These are phyloP conservation scores for Gadus chalcogrammus DNA, from an alignment of 2,113 vertebrate species.

Conservation along the genomic window DNA sequence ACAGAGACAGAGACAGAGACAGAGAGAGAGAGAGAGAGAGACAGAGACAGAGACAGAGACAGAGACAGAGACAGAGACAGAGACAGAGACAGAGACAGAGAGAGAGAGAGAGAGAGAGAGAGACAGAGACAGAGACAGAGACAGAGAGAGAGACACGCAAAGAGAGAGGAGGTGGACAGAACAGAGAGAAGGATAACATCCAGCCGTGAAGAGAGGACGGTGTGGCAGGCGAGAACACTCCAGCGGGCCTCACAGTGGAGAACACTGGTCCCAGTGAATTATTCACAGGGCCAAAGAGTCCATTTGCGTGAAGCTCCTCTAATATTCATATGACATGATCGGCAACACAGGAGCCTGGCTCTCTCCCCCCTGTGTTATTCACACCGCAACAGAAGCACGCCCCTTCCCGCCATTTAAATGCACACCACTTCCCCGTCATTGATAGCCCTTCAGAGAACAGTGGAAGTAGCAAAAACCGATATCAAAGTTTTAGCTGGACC, in stretches of 20 bases:
- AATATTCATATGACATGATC: constrained; percentile 70
- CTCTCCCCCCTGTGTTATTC: constrained; percentile 55
- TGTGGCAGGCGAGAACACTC: constrained; percentile 37
- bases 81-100: constrained; percentile 9
- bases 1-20: not conserved
- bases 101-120: not conserved
- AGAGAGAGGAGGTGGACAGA: not conserved
- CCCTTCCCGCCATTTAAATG: too few relatives aligned
- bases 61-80: too few relatives aligned
- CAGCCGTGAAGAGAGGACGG: not conserved
- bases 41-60: too few relatives aligned
- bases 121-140: too few relatives aligned
- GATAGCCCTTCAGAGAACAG: too few relatives aligned
- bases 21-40: too few relatives aligned
- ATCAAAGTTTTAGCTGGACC: too few relatives aligned
- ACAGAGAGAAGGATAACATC: constrained; percentile 21
- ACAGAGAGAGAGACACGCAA: too few relatives aligned
- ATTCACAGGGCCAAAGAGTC: constrained; percentile 59
- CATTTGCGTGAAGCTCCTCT: constrained; percentile 55
- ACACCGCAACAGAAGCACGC: constrained; percentile 34
- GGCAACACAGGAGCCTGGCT: constrained; percentile 54
- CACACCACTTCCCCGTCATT: too few relatives aligned
- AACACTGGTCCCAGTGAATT: constrained; percentile 55
- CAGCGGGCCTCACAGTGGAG: constrained; percentile 37
- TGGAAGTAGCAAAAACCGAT: too few relatives aligned